Evolutionary conservation across 1,140 invertebrate genomes (phyloP).

Genomic region (Campoletis sonorensis): DNA sequence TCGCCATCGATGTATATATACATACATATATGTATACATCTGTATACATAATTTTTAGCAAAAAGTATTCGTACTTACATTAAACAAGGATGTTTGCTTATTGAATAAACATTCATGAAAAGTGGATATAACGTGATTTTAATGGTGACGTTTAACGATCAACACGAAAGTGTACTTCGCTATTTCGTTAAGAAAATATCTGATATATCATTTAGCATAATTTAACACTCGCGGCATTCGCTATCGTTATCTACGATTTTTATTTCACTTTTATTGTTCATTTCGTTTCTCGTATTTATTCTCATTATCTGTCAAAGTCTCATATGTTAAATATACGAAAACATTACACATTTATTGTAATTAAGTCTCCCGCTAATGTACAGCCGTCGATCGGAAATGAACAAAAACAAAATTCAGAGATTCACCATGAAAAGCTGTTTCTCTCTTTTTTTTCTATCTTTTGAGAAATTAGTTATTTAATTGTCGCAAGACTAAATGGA

Average conservation of each 20-base stretch:
- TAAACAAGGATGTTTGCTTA: slow-evolving; percentile 3
- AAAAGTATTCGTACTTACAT: slow-evolving; percentile 12
- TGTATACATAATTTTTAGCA: slow-evolving; percentile 45
- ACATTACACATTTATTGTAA: background rate
- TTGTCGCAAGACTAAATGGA: too few relatives aligned
- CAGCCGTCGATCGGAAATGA: background rate
- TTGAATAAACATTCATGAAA: background rate
- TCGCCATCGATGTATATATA: slow-evolving; percentile 50
- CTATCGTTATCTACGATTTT: too few relatives aligned
- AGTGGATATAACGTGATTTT: background rate
- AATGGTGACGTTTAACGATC: slow-evolving; percentile 5
- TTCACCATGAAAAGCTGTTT: too few relatives aligned
- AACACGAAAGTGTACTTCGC: slow-evolving; percentile 35
- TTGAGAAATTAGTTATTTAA: too few relatives aligned
- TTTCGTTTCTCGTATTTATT: background rate
- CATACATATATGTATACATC: slow-evolving; percentile 31
- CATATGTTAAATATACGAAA: slow-evolving; percentile 5
- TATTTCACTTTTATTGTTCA: background rate
- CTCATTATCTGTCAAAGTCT: background rate
- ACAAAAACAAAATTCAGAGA: background rate
- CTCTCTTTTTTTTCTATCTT: too few relatives aligned
- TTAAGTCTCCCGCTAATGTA: background rate
- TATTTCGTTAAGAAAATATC: slow-evolving; percentile 18
- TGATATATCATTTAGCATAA: background rate
- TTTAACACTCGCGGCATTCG: slow-evolving; percentile 6